These are phyloP conservation scores for Brachyopa scutellaris DNA, from an alignment of 2,888 invertebrate species.

Conservation along the genomic window DNA sequence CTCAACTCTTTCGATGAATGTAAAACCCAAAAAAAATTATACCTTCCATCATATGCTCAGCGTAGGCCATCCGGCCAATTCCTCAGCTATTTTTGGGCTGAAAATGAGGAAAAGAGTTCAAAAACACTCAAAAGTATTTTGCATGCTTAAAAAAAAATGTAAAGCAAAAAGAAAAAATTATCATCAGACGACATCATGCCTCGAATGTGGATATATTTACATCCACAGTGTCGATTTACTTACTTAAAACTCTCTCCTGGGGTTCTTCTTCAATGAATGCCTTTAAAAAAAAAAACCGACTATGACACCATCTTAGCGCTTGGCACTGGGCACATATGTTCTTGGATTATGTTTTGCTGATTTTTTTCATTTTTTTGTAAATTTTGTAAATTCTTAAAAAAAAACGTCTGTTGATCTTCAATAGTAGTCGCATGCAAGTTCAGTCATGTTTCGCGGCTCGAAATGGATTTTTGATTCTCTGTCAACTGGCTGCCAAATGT, in stretches of 20 bases:
- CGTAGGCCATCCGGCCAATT: conserved; percentile 69
- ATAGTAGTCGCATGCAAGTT: conserved; percentile 53
- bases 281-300: conserved; percentile 23
- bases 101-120: conserved; percentile 29
- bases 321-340: conserved; percentile 43
- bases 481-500: conserved; percentile 29
- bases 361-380: neutral
- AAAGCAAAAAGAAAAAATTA: conserved; percentile 13
- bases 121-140: conserved; percentile 51
- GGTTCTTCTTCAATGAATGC: conserved; percentile 70
- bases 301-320: conserved; percentile 63
- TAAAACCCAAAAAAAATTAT: neutral
- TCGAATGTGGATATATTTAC: conserved; percentile 9
- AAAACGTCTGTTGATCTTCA: conserved; percentile 47
- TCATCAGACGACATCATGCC: conserved; percentile 67
- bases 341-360: conserved; percentile 38
- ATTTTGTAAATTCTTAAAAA: conserved; percentile 36
- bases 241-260: conserved; percentile 66
- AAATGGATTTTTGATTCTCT: conserved; percentile 1
- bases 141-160: conserved; percentile 54
- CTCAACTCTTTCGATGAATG: no score
- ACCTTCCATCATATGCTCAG: conserved; percentile 62
- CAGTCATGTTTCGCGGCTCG: conserved; percentile 41
- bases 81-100: conserved; percentile 65
- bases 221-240: conserved; percentile 69